These are phyloP conservation scores for Macquaria australasica DNA, from an alignment of 2,113 vertebrate species.

Conservation along the genomic window DNA sequence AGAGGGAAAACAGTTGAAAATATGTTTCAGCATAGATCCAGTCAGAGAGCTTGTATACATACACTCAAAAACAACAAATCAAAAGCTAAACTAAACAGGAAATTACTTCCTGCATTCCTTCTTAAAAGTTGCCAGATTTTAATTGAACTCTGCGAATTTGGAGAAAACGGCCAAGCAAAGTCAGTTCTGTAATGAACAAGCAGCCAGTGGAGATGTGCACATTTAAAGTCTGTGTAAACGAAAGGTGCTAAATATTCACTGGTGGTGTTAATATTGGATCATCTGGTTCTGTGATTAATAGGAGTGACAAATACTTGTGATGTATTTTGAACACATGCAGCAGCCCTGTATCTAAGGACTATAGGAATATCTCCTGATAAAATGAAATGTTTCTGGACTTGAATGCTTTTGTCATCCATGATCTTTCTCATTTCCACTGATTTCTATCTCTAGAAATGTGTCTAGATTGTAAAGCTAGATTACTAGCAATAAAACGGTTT, in stretches of 20 bases:
- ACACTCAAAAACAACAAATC: background rate
- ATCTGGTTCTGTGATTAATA: background rate
- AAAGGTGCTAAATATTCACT: constrained; percentile 3
- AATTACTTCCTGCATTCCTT: background rate
- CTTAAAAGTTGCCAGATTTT: background rate
- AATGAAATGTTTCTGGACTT: background rate
- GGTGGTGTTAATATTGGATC: background rate
- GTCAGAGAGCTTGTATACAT: background rate
- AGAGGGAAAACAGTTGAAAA: too few species aligned
- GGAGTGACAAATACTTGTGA: background rate
- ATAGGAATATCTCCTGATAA: background rate
- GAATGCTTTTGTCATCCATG: background rate
- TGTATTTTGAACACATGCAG: background rate
- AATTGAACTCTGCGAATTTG: background rate
- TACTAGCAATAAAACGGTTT: background rate
- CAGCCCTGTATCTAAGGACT: background rate
- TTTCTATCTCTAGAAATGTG: background rate
- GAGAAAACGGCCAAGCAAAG: background rate
- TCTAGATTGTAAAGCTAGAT: background rate
- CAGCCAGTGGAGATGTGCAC: background rate
- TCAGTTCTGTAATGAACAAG: background rate
- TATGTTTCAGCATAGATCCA: background rate
- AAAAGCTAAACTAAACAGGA: background rate
- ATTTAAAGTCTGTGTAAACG: background rate
- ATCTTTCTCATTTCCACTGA: background rate